phyloP scores from a whole-genome alignment of 2,888 invertebrate species.

The Ichneumon xanthorius region DNA sequence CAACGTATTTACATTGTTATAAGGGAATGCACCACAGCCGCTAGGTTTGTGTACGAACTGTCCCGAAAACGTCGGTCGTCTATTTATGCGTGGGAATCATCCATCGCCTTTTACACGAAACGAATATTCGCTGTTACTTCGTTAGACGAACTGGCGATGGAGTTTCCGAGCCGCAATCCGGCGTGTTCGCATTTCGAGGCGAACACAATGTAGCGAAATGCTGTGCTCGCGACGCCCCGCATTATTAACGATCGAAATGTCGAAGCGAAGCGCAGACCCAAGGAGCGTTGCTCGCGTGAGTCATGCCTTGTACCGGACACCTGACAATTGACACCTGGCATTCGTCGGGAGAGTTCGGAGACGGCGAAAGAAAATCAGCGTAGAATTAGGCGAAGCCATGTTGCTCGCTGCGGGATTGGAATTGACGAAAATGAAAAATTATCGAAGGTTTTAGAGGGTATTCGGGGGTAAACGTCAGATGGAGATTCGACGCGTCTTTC shows the following conservation, averaged over 20 bases:
- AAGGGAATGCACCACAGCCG: conserved; percentile 65
- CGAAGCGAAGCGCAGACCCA: conserved; percentile 35
- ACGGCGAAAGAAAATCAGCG: too few species aligned
- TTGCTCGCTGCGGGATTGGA: not conserved
- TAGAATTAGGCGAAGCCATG: not conserved
- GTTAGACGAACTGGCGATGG: not conserved
- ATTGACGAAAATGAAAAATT: conserved; percentile 1
- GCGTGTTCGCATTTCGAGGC: not conserved
- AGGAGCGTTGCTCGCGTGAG: conserved; percentile 67
- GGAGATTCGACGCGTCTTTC: conserved; percentile 12
- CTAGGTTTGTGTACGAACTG: conserved; percentile 66
- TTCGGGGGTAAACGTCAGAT: not conserved
- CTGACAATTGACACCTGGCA: conserved; percentile 71
- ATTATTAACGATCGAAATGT: conserved; percentile 20
- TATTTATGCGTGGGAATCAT: conserved; percentile 37
- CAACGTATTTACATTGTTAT: conserved; percentile 59
- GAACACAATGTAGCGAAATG: not conserved
- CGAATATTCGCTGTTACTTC: not conserved
- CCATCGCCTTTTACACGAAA: conserved; percentile 6
- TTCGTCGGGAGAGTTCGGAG: conserved; percentile 33
- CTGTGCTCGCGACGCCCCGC: conserved; percentile 33
- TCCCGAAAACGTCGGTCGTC: conserved; percentile 67
- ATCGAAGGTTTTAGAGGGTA: not conserved
- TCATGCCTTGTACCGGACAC: conserved; percentile 58
- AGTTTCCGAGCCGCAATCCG: not conserved